phyloP scores from a whole-genome alignment of 2,888 invertebrate genomes.

The Sphaerophoria rueppellii region DNA sequence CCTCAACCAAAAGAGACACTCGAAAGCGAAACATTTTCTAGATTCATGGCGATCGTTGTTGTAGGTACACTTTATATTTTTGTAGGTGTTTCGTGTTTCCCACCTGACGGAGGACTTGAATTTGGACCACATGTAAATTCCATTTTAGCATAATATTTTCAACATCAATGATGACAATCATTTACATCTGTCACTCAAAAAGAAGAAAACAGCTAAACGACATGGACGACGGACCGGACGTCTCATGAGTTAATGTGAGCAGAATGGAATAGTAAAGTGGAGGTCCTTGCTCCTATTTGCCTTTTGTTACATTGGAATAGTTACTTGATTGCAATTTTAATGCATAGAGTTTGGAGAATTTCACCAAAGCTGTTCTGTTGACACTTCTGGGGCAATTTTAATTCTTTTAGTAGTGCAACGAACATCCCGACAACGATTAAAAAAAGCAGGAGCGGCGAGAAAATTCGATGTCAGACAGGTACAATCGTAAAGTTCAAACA shows the following conservation, averaged over 20 bases:
- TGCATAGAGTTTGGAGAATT: constrained; percentile 31
- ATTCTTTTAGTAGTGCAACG: too few species aligned
- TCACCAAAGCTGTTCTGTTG: too few species aligned
- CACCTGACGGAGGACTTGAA: constrained; percentile 50
- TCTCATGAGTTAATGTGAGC: neutral
- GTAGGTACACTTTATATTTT: neutral
- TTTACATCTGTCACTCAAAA: constrained; percentile 70
- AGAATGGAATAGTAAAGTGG: neutral
- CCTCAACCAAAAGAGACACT: constrained; percentile 30
- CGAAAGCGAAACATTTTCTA: neutral
- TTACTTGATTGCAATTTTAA: neutral
- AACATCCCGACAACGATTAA: too few species aligned
- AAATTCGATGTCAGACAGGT: too few species aligned
- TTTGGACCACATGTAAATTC: constrained; percentile 45
- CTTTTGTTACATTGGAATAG: too few species aligned
- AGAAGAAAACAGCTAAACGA: constrained; percentile 18
- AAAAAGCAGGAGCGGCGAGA: too few species aligned
- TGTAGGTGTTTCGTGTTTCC: constrained; percentile 29
- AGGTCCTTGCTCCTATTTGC: neutral
- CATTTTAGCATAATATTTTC: constrained; percentile 11
- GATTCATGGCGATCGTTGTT: neutral
- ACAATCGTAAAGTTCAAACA: too few species aligned
- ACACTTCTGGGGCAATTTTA: too few species aligned
- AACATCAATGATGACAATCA: constrained; percentile 70
- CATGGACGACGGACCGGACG: too few species aligned